phyloP scores from a whole-genome alignment of 2,113 vertebrate genomes.

The Apistogramma diplotaenia region DNA sequence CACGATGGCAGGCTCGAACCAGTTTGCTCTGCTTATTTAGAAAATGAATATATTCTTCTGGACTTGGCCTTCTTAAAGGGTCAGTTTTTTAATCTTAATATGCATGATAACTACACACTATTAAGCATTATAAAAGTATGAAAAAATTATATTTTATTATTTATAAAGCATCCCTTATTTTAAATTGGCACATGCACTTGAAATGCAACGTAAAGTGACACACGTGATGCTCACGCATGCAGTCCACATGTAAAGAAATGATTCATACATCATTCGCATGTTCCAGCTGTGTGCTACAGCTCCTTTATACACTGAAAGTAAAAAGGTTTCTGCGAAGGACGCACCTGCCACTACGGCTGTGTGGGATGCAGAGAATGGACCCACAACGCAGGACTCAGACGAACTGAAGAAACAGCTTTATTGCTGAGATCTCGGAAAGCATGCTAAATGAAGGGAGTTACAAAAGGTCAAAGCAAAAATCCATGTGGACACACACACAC shows the following conservation, averaged over 20 bases:
- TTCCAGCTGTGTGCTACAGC: neutral
- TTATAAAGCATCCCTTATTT: neutral
- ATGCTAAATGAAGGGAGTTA: too few species aligned
- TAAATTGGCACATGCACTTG: neutral
- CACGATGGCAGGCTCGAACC: conserved; percentile 7
- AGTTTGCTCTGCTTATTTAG: neutral
- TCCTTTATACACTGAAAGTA: neutral
- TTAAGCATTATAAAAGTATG: neutral
- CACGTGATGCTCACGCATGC: too few species aligned
- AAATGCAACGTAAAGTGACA: too few species aligned
- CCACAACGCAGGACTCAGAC: too few species aligned
- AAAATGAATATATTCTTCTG: neutral
- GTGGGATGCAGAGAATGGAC: too few species aligned
- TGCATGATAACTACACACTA: neutral
- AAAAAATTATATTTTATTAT: neutral
- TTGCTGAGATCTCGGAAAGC: too few species aligned
- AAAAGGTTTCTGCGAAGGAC: too few species aligned
- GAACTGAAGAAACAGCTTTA: too few species aligned
- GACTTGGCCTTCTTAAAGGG: neutral
- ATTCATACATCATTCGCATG: neutral
- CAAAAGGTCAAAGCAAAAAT: too few species aligned
- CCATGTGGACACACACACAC: too few species aligned
- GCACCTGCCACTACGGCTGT: too few species aligned
- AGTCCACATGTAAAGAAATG: neutral
- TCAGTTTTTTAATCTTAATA: neutral